A percentile compares a stretch with the other conserved stretches of the same genome.
phyloP scores from a whole-genome alignment of 1,140 invertebrate genomes.

The Apis cerana region DNA sequence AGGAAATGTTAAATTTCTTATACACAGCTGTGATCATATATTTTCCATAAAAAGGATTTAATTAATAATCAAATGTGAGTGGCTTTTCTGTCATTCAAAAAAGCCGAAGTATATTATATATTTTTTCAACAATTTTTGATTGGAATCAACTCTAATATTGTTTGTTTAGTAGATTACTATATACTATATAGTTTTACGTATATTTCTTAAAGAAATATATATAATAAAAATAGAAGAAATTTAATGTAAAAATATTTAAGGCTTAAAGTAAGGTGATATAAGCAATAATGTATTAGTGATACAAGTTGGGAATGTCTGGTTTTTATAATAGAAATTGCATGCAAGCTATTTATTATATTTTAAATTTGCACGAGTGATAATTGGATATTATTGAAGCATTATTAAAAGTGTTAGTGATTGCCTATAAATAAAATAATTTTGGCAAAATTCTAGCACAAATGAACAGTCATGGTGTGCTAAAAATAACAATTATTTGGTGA shows the following conservation, averaged over 20 bases:
- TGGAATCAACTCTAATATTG: background rate
- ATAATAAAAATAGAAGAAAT: conserved; percentile 22
- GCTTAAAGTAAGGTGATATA: conserved; percentile 13
- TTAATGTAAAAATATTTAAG: conserved; percentile 7
- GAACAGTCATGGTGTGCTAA: conserved; percentile 41
- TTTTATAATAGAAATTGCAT: conserved; percentile 8
- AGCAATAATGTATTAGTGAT: conserved; percentile 39
- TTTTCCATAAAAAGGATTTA: conserved; percentile 70
- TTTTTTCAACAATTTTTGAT: conserved; percentile 37
- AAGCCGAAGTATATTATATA: conserved; percentile 38
- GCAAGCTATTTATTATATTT: conserved; percentile 17
- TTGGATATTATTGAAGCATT: conserved; percentile 13
- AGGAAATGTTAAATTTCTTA: conserved; percentile 66
- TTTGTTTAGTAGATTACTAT: conserved; percentile 10
- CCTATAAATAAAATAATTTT: background rate
- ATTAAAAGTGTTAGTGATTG: conserved; percentile 38
- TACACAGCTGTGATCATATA: conserved; percentile 65
- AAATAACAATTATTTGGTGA: conserved; percentile 57
- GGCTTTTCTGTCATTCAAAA: conserved; percentile 62
- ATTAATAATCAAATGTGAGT: conserved; percentile 69
- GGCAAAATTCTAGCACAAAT: conserved; percentile 24
- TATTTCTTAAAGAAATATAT: conserved; percentile 3
- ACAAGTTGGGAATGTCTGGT: conserved; percentile 25
- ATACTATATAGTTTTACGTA: background rate
- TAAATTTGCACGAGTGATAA: conserved; percentile 33